Evolutionary conservation across 2,113 vertebrate species (phyloP), one percentile per base, ranked within the genome.

Genomic region (Phrynosoma platyrhinos): DNA sequence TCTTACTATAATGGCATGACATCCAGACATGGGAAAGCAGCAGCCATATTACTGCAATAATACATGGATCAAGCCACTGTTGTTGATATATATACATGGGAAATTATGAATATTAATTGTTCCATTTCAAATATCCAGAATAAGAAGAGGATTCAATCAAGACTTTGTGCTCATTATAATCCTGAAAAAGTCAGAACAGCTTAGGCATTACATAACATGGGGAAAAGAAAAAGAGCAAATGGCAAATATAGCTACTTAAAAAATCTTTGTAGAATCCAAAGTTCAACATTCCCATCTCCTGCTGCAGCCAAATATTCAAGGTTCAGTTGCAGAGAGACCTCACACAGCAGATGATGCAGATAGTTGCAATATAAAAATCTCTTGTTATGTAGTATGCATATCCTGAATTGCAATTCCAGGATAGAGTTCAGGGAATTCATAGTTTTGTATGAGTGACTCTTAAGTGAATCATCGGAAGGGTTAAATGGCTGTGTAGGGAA

Each of bases 161-260:
- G 12, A 21, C 27, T 47, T 90, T 14, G 58, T 81, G 64, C 71
- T 84, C 68, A 52, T 64, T 85, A 23, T 77, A 72, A 77, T 62
- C 84, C 40, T 92, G 86, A 89, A 88, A 55, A 84, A 71, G 71
- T 64, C 78, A 47, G 82, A 82, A 68, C 14, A 69, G n/a, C 25
- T 89, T 58, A 58, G 58, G 78, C 88, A 72, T 84, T 62, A 87
- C 25, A 72, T 66, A 78, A 92, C 20, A 82, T 40, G 8, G 80
- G 3, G 32, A 4, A 21, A 62, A 55, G 2, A 30, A 53, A 25
- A 82, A 75, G 62, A 68, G 23, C 20, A 82, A 47, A 52, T 40
- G 85, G 40, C 47, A 71, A 30, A 71, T 71, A 30, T n/a, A 10
- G 27, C 36, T 69, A 68, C 25, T 82, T 68, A 40, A 47, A 42